Conservation (phyloP, 2,888 invertebrate genomes). For the Cremastinae sp. region DNA sequence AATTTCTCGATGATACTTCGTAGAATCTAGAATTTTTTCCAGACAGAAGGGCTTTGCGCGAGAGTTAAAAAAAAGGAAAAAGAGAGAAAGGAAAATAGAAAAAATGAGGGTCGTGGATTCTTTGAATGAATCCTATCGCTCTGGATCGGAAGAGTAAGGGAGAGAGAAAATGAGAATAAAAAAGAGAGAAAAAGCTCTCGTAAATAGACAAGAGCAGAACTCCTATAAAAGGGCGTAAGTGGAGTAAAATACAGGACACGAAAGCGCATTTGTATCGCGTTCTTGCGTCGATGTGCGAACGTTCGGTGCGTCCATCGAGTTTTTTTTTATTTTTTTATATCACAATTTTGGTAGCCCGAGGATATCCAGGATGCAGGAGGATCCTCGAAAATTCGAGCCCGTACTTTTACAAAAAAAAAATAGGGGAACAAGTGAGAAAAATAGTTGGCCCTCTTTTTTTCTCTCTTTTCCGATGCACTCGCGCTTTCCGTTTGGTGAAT, state of each 20-base stretch:
- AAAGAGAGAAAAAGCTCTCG: neutral
- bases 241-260: neutral
- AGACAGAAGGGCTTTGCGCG: constrained; percentile 55
- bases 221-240: constrained; percentile 22
- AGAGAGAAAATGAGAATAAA: constrained; percentile 33
- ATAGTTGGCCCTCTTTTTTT: constrained; percentile 28
- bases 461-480: constrained; percentile 11
- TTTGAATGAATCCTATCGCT: constrained; percentile 62
- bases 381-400: constrained; percentile 32
- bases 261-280: constrained; percentile 5
- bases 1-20: constrained; percentile 47
- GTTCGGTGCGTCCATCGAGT: constrained; percentile 48
- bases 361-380: constrained; percentile 60
- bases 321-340: constrained; percentile 12
- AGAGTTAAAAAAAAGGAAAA: constrained; percentile 32
- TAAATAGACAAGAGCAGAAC: neutral
- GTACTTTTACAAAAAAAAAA: constrained; percentile 36
- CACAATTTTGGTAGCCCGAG: constrained; percentile 24
- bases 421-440: constrained; percentile 55
- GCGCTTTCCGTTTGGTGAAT: constrained; percentile 64
- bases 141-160: constrained; percentile 56
- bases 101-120: constrained; percentile 38
- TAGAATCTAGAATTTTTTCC: constrained; percentile 40
- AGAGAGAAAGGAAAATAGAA: constrained; percentile 12
- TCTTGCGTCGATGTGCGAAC: constrained; percentile 21